Conservation (phyloP, 2,888 invertebrate species). For the Agrypnus murinus region DNA sequence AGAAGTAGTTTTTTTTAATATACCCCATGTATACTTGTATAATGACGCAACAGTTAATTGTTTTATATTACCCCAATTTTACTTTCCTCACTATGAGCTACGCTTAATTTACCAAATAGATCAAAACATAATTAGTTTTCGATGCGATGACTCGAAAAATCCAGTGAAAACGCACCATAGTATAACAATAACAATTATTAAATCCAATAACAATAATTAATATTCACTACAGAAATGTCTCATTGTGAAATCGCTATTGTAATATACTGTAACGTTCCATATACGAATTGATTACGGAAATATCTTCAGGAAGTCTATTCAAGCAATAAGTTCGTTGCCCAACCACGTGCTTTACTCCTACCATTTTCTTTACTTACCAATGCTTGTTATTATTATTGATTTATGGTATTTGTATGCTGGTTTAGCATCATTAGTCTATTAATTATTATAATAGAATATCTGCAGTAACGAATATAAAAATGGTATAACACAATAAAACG, state of each 20-base stretch:
- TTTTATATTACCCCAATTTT: background rate
- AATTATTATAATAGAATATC: too few species aligned
- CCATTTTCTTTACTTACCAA: background rate
- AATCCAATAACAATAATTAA: background rate
- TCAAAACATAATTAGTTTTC: background rate
- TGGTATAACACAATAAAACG: too few species aligned
- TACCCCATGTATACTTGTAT: too few species aligned
- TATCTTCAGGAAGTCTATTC: conserved; percentile 38
- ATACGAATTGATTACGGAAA: conserved; percentile 44
- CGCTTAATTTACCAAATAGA: too few species aligned
- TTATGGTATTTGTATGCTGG: background rate
- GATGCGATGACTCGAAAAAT: background rate
- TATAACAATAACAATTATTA: conserved; percentile 2
- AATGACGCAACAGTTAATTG: too few species aligned
- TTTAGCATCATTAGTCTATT: too few species aligned
- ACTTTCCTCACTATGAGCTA: background rate
- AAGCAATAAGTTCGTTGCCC: conserved; percentile 38
- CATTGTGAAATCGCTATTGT: conserved; percentile 34
- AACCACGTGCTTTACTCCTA: conserved; percentile 20
- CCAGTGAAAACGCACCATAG: background rate
- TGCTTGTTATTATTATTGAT: conserved; percentile 1
- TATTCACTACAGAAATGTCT: conserved; percentile 20
- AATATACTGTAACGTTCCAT: conserved; percentile 33
- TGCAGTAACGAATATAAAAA: too few species aligned
- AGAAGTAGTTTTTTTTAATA: too few species aligned